Base-by-base conservation (phyloP, 2,888 invertebrate species). In the Orthosia cruda region DNA sequence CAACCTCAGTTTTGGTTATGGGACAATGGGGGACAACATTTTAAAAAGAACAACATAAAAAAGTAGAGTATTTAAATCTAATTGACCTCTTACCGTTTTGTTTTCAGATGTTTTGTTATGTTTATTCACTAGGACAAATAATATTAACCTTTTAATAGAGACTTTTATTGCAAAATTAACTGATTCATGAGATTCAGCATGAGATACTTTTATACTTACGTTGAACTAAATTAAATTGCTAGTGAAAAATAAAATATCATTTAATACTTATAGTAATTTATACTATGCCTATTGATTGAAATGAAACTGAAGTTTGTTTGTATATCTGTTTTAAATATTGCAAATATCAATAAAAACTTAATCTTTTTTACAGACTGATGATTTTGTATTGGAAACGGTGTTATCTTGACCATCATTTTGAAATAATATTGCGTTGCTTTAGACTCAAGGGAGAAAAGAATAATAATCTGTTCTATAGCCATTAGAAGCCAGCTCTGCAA, bases 221-320 rank as follows among this genome's bases (percentile, higher is more conserved):
- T 74, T 61, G 49, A 20, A 84, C 26, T 71, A 82, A 75, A 80
- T 82, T 71, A 71, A 84, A 82, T 80, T 84, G 75, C 84, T 82
- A 69, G 20, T 68, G 12, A 75, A 66, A 80, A 80, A 84, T 26
- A 64, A 5, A 32, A 23, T 65, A 55, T 49, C 20, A 62, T 57
- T 32, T 32, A 32, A 32, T 7, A 32, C 32, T 32, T 32, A 0
- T 32, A 7, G 4, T 1, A n/a, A 7, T 32, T 2, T 32, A 2
- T 32, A 32, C n/a, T 32, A 32, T n/a, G n/a, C n/a, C 32, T 32
- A 32, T 32, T 32, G 32, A 32, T 32, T 32, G 32, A 32, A 3
- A 26, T 26, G 26, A 26, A 26, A 26, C 4, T 26, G 4, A 26
- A 0, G 26, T 26, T 26, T 26, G 26, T 26, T 26, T 4, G 26